phyloP scores from a whole-genome alignment of 2,888 invertebrate species.

The Phymatocera aterrima region DNA sequence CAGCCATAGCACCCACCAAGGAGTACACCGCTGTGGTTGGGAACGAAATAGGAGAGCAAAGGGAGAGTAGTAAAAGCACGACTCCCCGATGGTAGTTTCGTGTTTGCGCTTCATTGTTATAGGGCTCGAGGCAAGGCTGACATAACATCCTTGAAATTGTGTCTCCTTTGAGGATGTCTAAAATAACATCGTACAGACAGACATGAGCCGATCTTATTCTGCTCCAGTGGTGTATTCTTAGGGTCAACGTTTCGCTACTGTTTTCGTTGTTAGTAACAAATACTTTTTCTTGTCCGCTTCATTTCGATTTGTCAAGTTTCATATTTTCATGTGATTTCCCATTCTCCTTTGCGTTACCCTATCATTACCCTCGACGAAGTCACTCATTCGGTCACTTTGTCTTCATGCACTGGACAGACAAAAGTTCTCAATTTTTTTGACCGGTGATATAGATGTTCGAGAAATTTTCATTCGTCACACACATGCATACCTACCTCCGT shows the following conservation, averaged over 20 bases:
- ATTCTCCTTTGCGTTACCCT: neutral
- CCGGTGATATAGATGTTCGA: neutral
- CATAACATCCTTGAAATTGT: conserved; percentile 58
- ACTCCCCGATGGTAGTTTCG: conserved; percentile 47
- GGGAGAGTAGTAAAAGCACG: conserved; percentile 25
- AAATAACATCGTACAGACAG: conserved; percentile 58
- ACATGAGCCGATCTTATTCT: conserved; percentile 48
- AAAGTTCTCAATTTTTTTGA: too few relatives aligned
- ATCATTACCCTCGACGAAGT: neutral
- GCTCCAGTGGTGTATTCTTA: conserved; percentile 14
- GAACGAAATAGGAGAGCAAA: conserved; percentile 41
- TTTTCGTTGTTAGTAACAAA: conserved; percentile 4
- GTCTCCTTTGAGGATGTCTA: conserved; percentile 60
- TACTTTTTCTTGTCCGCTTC: neutral
- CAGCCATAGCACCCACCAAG: neutral
- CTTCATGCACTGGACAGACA: too few relatives aligned
- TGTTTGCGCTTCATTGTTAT: conserved; percentile 62
- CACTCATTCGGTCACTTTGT: neutral
- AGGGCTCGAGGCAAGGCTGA: conserved; percentile 59
- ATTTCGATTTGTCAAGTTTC: neutral
- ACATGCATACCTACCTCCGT: neutral
- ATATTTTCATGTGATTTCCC: neutral
- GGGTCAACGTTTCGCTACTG: conserved; percentile 14
- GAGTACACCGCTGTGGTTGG: conserved; percentile 22
- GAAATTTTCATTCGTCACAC: neutral